A percentile compares a stretch with the other conserved stretches of the same genome.
phyloP scores from a whole-genome alignment of 2,888 invertebrate species.

The Lingula anatina region DNA sequence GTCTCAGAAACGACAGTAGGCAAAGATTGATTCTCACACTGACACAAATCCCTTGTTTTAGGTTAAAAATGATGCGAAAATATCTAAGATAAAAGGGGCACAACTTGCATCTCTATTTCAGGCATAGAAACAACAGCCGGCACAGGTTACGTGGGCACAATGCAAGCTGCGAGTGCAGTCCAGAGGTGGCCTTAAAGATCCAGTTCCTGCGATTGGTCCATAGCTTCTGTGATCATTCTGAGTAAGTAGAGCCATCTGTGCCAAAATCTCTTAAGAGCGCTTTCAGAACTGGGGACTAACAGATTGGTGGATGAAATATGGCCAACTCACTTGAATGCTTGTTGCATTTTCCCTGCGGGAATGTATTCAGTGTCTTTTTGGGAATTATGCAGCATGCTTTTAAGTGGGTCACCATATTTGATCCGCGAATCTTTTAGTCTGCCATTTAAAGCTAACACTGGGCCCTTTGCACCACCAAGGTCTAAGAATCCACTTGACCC shows the following conservation, averaged over 20 bases:
- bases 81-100: not conserved
- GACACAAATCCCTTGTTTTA: not conserved
- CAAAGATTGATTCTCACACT: too few relatives aligned
- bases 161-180: slow-evolving; percentile 52
- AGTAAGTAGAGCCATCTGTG: slow-evolving; percentile 21
- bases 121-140: slow-evolving; percentile 37
- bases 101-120: slow-evolving; percentile 15
- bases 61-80: not conserved
- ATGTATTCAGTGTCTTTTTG: too few relatives aligned
- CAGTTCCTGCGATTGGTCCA: slow-evolving; percentile 52
- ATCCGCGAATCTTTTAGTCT: too few relatives aligned
- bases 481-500: too few relatives aligned
- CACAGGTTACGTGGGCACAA: slow-evolving; percentile 49
- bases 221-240: slow-evolving; percentile 53
- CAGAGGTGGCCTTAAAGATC: slow-evolving; percentile 53
- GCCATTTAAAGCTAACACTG: too few relatives aligned
- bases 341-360: too few relatives aligned
- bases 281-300: too few relatives aligned
- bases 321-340: too few relatives aligned
- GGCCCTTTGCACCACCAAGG: too few relatives aligned
- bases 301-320: too few relatives aligned
- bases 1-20: not conserved
- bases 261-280: not conserved
- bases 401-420: too few relatives aligned
- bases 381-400: too few relatives aligned